Percentiles rank a stretch among this genome's conserved stretches.
phyloP scores from a whole-genome alignment of 2,888 invertebrate species.

The Agrotis puta region DNA sequence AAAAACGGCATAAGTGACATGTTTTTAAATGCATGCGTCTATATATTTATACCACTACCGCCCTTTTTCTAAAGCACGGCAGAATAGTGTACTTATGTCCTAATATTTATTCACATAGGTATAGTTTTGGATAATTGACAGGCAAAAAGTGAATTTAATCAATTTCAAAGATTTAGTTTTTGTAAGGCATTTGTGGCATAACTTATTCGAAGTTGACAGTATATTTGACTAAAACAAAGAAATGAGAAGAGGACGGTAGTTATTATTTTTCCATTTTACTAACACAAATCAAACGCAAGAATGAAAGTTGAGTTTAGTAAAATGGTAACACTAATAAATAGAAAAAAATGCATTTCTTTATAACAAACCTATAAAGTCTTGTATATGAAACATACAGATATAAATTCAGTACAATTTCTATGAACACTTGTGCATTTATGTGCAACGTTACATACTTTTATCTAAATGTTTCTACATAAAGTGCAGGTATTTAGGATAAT shows the following conservation, averaged over 20 bases:
- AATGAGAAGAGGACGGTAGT: too few relatives aligned
- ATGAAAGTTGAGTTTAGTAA: neutral
- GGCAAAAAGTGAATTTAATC: neutral
- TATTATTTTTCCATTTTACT: neutral
- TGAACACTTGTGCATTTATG: neutral
- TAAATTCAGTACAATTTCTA: neutral
- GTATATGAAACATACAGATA: neutral
- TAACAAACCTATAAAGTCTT: neutral
- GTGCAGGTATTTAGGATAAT: too few relatives aligned
- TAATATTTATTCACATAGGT: constrained; percentile 17
- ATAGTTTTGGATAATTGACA: constrained; percentile 4
- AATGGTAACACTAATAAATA: neutral
- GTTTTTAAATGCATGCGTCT: neutral
- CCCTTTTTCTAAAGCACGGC: constrained; percentile 1
- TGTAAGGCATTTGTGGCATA: neutral
- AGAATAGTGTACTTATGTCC: constrained; percentile 13
- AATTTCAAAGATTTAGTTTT: constrained; percentile 9
- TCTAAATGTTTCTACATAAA: neutral
- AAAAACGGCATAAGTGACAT: neutral
- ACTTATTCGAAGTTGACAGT: too few relatives aligned
- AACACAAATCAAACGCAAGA: neutral
- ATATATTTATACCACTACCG: neutral
- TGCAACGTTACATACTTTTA: neutral
- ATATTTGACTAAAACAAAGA: too few relatives aligned
- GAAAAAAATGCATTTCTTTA: neutral